Evolutionary conservation across 2,113 vertebrate genomes (phyloP), one percentile per base, ranked within the genome.

Genomic region (Mormyrus lacerda): DNA sequence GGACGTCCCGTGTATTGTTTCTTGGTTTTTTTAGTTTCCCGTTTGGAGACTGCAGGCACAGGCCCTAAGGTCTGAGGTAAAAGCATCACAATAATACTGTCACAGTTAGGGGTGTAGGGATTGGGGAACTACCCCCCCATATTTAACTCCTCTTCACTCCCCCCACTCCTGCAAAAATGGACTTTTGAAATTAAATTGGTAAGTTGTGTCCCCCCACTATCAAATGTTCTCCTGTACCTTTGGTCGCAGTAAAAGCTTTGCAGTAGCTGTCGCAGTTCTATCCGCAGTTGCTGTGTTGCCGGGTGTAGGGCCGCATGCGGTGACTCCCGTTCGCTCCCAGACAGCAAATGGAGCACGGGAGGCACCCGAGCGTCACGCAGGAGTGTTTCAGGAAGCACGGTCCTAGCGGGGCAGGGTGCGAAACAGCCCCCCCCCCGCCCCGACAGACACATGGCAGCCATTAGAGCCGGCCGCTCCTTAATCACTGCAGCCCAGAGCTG

Each of bases 361-460:
- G 93, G 94, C 96, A 96, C 96, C 95, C 96, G 95, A 93, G 96
- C 95, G 95, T 96, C 96, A 96, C 92, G 88, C 89, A 93, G 93
- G 95, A 95, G 96, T 96, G 95, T 96, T 96, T 95, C 95, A 95
- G 94, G 95, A 96, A 95, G 94, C 95, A 94, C 91, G 92, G 93
- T 95, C 1, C 94, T 93, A 94, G 48, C 10, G 92, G 93, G 92
- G 90, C 94, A 93, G 93, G 93, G 92, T 79, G 88, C 90, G 35
- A 69, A 87, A 88, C 76, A 89, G 91, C 91, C 19, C 50, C 3
- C 21, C n/a, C 15, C 73, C 73, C 31, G 4, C 39, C 10, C 95
- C 93, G 93, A 92, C 65, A 92, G 50, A 87, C 96, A 96, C 95
- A 96, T 96, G 95, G 96, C 95, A 96, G 95, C 95, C 93, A 96